Evolutionary conservation across 2,113 vertebrate genomes (phyloP).

Genomic region (Fulica atra): DNA sequence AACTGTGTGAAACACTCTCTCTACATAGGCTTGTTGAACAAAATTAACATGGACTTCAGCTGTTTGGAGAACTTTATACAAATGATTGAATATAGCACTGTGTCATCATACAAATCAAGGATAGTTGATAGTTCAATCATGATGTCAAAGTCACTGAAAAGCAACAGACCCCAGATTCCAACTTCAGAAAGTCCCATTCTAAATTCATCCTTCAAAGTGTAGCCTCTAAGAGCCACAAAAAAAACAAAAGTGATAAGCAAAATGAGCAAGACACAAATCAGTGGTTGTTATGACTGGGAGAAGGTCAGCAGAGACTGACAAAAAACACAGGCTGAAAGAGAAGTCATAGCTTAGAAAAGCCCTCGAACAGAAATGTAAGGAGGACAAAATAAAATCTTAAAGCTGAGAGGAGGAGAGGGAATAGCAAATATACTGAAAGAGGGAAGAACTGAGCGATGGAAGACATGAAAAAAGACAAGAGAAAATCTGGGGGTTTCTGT

Average conservation of each 20-base stretch:
- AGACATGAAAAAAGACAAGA: neutral
- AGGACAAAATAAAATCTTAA: neutral
- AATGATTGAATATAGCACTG: neutral
- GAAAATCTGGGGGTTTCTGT: neutral
- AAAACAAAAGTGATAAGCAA: neutral
- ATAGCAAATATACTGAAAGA: neutral
- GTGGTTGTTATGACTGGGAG: neutral
- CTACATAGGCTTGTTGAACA: neutral
- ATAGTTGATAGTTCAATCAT: neutral
- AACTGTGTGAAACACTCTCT: neutral
- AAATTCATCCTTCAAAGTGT: neutral
- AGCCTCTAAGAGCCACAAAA: neutral
- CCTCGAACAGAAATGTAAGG: neutral
- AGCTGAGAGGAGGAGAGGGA: neutral
- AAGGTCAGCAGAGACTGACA: neutral
- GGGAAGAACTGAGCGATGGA: neutral
- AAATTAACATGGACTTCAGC: fast-evolving
- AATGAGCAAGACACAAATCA: neutral
- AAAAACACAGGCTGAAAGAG: neutral
- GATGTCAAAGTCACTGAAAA: neutral
- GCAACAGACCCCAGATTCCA: neutral
- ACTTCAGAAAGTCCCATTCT: neutral
- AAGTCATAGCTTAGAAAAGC: neutral
- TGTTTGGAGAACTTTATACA: neutral
- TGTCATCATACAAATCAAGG: neutral